Evolutionary conservation across 2,888 invertebrate genomes (phyloP), one percentile per base, ranked within the genome.

Genomic region (Lasioglossum figueresi): DNA sequence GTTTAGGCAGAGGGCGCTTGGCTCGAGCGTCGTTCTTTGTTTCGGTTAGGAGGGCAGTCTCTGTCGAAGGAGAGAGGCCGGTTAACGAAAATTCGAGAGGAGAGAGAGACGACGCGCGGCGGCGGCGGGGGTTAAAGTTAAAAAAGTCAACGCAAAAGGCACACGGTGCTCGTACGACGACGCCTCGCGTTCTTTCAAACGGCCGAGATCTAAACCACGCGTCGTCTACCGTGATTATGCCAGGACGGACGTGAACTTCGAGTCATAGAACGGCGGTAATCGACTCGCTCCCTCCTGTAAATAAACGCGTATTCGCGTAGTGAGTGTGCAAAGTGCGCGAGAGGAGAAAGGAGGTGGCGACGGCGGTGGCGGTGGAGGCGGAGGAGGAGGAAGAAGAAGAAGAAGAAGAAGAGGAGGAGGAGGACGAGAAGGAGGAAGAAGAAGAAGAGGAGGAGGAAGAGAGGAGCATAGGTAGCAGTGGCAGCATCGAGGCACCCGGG

Each of bases 21-120:
- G 72, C 80, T 91, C 93, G 92, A 88, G 94, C 94, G 94, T 94
- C 94, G 93, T 94, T 94, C 94, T 94, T 94, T 94, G 94, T 94
- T 94, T 94, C 94, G 89, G 88, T 91, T 84, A 80, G 88, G 86
- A 86, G 90, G 84, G 86, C 90, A 92, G 90, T 92, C 90, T 90
- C 89, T 87, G 87, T 88, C 88, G 81, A 89, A 88, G 68, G 90
- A 86, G 85, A 91, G 86, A 89, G 90, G 88, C 90, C 93, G 91
- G 90, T 89, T 86, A 87, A 91, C 88, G 87, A 91, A 90, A 89
- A 86, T 88, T 87, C 37, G 81, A 56, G 82, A 63, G 37, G 81
- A 75, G 37, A 31, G 76, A 45, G 81, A 75, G 43, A 40, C 79
- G 43, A 40, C 79, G 74, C 37, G 68, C 16, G 81, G 48, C 34